A percentile compares a stretch with the other conserved stretches of the same genome.
phyloP scores from a whole-genome alignment of 1,140 invertebrate species.

The Andricus grossulariae region DNA sequence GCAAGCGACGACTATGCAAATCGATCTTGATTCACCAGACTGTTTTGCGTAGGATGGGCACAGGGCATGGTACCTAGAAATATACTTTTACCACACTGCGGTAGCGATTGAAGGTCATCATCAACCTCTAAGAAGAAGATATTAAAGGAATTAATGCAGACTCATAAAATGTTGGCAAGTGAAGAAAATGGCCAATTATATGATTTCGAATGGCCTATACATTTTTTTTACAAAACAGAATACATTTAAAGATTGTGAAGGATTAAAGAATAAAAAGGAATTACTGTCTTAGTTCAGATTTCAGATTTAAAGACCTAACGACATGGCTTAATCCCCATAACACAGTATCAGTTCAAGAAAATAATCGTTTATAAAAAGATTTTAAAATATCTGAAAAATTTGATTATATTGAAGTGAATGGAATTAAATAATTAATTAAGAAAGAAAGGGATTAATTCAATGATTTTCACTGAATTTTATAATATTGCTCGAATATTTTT shows the following conservation, averaged over 20 bases:
- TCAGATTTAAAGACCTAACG: too few relatives aligned
- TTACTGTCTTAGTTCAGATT: too few relatives aligned
- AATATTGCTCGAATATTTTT: too few relatives aligned
- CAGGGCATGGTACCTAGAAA: background rate
- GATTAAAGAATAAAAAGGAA: background rate
- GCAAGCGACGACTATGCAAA: constrained; percentile 36
- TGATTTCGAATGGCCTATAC: background rate
- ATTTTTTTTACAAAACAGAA: background rate
- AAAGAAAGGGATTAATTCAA: too few relatives aligned
- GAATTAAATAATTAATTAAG: too few relatives aligned
- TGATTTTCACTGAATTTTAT: too few relatives aligned
- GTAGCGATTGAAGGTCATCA: background rate
- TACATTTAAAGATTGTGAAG: background rate
- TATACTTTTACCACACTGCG: background rate
- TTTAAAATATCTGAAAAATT: too few relatives aligned
- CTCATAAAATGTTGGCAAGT: background rate
- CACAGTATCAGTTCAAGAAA: too few relatives aligned
- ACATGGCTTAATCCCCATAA: too few relatives aligned
- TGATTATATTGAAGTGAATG: too few relatives aligned
- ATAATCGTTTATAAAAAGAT: too few relatives aligned
- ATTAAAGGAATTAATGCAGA: background rate
- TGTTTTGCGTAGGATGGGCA: constrained; percentile 8
- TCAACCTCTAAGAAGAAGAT: background rate
- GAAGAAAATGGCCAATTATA: background rate
- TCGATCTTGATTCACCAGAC: constrained; percentile 34